Percentiles rank a stretch among this genome's conserved stretches.
phyloP scores from a whole-genome alignment of 1,140 invertebrate genomes.

The Trachymyrmex cornetzi region DNA sequence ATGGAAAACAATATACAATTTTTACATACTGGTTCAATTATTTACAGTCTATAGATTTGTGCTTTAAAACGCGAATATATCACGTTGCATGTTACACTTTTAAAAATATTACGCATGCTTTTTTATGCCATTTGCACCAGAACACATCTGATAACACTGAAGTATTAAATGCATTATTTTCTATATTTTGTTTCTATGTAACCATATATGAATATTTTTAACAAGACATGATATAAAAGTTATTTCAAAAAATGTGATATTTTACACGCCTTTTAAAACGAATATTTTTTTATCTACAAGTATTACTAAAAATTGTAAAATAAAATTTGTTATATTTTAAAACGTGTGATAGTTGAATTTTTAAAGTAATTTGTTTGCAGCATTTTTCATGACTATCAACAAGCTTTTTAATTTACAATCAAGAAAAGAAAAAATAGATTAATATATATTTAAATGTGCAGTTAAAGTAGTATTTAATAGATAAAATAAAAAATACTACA shows the following conservation, averaged over 20 bases:
- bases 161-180: constrained; percentile 36
- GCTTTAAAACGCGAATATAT: not conserved
- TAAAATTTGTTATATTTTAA: not conserved
- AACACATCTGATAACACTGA: constrained; percentile 16
- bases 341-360: not conserved
- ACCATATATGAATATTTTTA: not conserved
- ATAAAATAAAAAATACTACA: not conserved
- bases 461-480: not conserved
- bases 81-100: not conserved
- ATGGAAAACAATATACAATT: not conserved
- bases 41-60: not conserved
- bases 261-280: not conserved
- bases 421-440: not conserved
- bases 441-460: not conserved
- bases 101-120: constrained; percentile 11
- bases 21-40: not conserved
- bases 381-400: not conserved
- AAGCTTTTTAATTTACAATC: not conserved
- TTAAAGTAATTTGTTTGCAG: not conserved
- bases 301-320: constrained; percentile 25
- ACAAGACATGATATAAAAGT: constrained; percentile 10
- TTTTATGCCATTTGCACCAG: constrained; percentile 16
- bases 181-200: constrained; percentile 14
- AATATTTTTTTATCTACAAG: constrained; percentile 19
- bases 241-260: constrained; percentile 41